Evolutionary conservation across 2,113 vertebrate genomes (phyloP).

Genomic region (Erythrolamprus reginae): DNA sequence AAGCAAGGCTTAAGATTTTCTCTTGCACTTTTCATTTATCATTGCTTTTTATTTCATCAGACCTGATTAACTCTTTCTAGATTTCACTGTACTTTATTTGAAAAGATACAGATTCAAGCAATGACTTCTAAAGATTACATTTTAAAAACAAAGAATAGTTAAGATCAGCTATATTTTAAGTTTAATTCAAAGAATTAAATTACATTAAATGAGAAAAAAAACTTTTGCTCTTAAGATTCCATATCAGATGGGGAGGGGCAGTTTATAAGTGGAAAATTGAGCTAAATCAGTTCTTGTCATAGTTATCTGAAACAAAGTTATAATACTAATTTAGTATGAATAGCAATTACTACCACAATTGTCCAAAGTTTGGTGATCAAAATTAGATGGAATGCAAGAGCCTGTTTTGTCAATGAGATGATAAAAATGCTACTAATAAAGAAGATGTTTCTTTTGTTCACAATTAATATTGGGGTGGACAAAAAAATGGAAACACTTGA

Average conservation of each 20-base stretch:
- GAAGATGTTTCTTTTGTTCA: neutral
- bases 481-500: no score
- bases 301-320: neutral
- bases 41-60: neutral
- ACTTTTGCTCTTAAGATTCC: neutral
- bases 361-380: neutral
- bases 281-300: neutral
- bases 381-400: neutral
- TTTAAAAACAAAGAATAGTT: neutral
- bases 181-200: neutral
- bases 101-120: neutral
- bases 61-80: neutral
- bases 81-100: neutral
- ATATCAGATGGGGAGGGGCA: neutral
- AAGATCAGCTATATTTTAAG: neutral
- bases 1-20: neutral
- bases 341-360: neutral
- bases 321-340: neutral
- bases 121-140: neutral
- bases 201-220: neutral
- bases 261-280: neutral
- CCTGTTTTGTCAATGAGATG: neutral
- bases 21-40: neutral
- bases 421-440: neutral
- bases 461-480: no score